phyloP scores from a whole-genome alignment of 2,797 vertebrate genomes.

The Pipistrellus pipistrellus region DNA sequence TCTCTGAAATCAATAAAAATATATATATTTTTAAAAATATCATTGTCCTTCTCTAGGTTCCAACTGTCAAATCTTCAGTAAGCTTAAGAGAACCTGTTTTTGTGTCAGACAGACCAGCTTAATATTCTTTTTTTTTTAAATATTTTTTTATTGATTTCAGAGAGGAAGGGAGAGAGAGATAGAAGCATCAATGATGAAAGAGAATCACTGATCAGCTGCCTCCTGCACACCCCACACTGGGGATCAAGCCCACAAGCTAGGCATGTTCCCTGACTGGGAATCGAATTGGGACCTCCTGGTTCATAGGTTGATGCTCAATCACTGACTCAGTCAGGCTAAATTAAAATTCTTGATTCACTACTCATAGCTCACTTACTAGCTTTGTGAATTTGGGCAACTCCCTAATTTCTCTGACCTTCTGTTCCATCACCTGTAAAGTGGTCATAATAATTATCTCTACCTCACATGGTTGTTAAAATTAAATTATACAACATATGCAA shows the following conservation, averaged over 20 bases:
- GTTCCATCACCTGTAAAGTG: not conserved
- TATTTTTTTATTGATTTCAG: not conserved
- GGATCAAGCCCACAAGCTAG: not conserved
- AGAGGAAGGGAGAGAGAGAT: not conserved
- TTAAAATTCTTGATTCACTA: not conserved
- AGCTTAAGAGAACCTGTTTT: not conserved
- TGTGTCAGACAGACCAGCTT: too few species aligned
- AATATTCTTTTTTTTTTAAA: not conserved
- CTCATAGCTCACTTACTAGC: not conserved
- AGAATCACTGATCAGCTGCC: not conserved
- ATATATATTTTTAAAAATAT: not conserved
- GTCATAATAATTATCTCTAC: not conserved
- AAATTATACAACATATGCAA: not conserved
- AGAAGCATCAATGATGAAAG: not conserved
- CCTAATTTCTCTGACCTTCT: not conserved
- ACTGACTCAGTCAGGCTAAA: rapidly evolving
- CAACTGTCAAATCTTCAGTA: not conserved
- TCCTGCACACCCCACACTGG: not conserved
- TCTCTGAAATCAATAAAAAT: too few species aligned
- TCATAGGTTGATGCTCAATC: not conserved
- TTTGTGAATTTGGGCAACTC: not conserved
- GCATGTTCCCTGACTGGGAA: not conserved
- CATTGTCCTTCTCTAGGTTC: not conserved
- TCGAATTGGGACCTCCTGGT: not conserved
- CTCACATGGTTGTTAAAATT: not conserved